These are phyloP conservation scores for Phyllostomus hastatus DNA, from an alignment of 2,113 vertebrate genomes.

Conservation along the genomic window DNA sequence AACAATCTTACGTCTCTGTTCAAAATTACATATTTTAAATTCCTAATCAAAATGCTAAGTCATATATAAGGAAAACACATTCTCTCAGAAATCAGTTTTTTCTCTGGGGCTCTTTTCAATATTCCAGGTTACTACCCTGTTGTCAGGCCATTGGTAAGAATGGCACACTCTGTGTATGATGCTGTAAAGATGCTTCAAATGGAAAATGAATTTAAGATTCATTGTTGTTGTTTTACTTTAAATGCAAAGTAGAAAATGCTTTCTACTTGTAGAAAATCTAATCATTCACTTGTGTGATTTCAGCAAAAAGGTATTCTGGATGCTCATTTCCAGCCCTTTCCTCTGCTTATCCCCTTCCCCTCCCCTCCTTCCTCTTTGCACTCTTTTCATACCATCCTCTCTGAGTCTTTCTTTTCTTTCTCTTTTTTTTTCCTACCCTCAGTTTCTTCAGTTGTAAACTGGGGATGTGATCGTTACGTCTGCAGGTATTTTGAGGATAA, in stretches of 20 bases:
- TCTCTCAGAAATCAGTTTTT: not conserved
- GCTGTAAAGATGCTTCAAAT: not conserved
- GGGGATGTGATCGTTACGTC: not conserved
- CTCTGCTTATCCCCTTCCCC: not conserved
- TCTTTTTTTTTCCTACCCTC: not conserved
- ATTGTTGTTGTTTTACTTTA: not conserved
- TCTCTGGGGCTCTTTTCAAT: not conserved
- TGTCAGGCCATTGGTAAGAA: not conserved
- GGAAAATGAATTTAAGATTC: not conserved
- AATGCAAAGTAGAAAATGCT: not conserved
- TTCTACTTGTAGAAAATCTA: not conserved
- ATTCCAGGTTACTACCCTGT: not conserved
- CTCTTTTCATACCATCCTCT: not conserved
- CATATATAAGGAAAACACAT: not conserved
- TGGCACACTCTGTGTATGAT: not conserved
- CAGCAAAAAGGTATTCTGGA: not conserved
- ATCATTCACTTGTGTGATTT: not conserved
- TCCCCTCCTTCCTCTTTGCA: not conserved
- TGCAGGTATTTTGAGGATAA: not conserved
- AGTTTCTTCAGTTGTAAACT: not conserved
- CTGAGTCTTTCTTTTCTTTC: not conserved
- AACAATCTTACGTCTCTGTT: not conserved
- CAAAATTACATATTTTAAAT: not conserved
- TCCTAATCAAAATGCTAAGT: not conserved
- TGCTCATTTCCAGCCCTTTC: not conserved